Evolutionary conservation across 2,113 vertebrate species (phyloP).

Genomic region (Ciconia boyciana): DNA sequence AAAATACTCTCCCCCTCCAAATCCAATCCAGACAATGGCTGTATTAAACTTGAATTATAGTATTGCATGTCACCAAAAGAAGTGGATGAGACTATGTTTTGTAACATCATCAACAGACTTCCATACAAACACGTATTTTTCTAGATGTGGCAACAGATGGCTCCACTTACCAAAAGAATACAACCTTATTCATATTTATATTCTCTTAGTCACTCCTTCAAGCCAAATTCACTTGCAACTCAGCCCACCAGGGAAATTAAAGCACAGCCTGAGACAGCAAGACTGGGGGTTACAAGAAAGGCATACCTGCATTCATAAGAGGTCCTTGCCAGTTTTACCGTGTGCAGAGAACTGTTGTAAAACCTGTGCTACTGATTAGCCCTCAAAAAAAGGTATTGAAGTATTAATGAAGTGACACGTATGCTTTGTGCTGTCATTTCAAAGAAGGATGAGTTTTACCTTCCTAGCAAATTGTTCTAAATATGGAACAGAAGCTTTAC

Average conservation of each 20-base stretch:
- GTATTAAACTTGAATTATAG: background rate
- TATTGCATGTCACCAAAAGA: background rate
- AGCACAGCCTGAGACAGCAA: constrained; percentile 26
- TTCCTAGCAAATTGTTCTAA: background rate
- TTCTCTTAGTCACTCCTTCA: constrained; percentile 24
- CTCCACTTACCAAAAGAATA: constrained; percentile 45
- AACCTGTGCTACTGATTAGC: background rate
- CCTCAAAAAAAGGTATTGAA: background rate
- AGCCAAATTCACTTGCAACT: constrained; percentile 37
- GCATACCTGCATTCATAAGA: background rate
- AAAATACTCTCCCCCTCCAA: background rate
- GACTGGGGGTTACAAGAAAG: background rate
- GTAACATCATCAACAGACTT: background rate
- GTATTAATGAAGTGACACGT: background rate
- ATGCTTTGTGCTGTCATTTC: background rate
- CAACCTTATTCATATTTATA: constrained; percentile 7
- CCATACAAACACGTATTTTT: background rate
- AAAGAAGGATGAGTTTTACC: background rate
- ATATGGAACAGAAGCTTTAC: background rate
- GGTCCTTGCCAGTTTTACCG: background rate
- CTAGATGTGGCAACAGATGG: constrained; percentile 36
- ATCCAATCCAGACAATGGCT: background rate
- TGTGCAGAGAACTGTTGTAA: background rate
- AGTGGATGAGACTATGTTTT: background rate
- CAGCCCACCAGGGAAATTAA: constrained; percentile 26